Conservation (phyloP, 1,140 invertebrate species). For the Neodiprion pinetum region DNA sequence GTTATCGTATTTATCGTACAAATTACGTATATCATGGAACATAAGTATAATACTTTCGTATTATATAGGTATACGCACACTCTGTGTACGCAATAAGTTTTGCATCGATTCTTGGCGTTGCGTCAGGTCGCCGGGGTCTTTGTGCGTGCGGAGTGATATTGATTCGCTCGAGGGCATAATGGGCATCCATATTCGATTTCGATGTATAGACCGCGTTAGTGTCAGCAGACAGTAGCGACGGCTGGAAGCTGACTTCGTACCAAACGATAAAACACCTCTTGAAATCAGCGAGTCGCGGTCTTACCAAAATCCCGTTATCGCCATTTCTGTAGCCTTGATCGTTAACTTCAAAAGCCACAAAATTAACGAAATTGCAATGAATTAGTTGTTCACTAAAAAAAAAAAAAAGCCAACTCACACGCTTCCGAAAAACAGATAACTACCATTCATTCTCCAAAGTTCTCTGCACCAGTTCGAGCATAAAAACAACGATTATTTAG, state of each 20-base stretch:
- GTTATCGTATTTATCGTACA: constrained; percentile 19
- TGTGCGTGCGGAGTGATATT: constrained; percentile 47
- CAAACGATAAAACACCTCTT: background rate
- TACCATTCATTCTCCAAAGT: no score
- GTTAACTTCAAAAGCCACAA: no score
- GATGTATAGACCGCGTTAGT: constrained; percentile 26
- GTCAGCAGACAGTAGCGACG: background rate
- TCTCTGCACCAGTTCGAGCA: no score
- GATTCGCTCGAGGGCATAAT: constrained; percentile 43
- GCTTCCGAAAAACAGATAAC: no score
- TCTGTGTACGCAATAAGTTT: constrained; percentile 23
- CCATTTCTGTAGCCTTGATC: no score
- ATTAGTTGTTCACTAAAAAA: no score
- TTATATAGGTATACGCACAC: constrained; percentile 14
- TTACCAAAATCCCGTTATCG: no score
- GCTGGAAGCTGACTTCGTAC: background rate
- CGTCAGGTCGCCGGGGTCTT: constrained; percentile 42
- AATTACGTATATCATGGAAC: no score
- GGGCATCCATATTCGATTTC: constrained; percentile 46
- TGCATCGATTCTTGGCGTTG: constrained; percentile 34
- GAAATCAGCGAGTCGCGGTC: no score
- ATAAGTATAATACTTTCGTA: constrained; percentile 19
- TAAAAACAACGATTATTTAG: no score
- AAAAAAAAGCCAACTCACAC: no score
- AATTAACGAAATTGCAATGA: no score